Evolutionary conservation across 2,888 invertebrate species (phyloP).

Genomic region (Plemyria rubiginata): DNA sequence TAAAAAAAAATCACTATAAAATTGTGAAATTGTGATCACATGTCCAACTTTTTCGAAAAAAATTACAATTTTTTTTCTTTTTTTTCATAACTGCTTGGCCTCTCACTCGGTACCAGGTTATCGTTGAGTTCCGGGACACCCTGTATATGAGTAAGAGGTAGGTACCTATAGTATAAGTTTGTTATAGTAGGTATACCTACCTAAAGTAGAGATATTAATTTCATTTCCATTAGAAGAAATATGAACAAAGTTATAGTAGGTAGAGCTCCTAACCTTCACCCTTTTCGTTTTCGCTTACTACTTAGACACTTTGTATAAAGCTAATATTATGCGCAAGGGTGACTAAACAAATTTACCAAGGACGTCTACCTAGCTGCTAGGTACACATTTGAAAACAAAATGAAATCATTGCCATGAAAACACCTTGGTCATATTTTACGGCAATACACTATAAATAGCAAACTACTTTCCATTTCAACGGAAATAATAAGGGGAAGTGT

Average conservation of each 20-base stretch:
- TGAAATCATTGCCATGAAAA: constrained; percentile 8
- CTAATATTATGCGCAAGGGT: constrained; percentile 1
- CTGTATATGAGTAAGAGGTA: too few relatives aligned
- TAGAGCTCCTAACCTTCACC: neutral
- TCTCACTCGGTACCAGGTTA: too few relatives aligned
- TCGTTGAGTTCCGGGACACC: too few relatives aligned
- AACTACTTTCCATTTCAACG: constrained; percentile 15
- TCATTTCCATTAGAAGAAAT: too few relatives aligned
- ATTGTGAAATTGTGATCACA: too few relatives aligned
- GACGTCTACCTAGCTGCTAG: constrained; percentile 1
- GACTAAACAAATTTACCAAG: constrained; percentile 1
- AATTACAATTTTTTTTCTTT: too few relatives aligned
- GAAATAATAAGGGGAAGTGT: constrained; percentile 9
- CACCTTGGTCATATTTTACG: constrained; percentile 15
- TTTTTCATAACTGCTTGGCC: too few relatives aligned
- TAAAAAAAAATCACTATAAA: too few relatives aligned
- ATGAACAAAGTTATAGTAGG: neutral
- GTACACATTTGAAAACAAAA: constrained; percentile 2
- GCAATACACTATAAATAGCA: constrained; percentile 9
- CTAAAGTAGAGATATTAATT: too few relatives aligned
- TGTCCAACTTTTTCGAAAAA: too few relatives aligned
- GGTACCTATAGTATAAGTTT: too few relatives aligned
- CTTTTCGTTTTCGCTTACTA: neutral
- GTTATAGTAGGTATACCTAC: too few relatives aligned
- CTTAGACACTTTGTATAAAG: neutral